Evolutionary conservation across 2,113 vertebrate species (phyloP).

Genomic region (Oceanodroma tethys): DNA sequence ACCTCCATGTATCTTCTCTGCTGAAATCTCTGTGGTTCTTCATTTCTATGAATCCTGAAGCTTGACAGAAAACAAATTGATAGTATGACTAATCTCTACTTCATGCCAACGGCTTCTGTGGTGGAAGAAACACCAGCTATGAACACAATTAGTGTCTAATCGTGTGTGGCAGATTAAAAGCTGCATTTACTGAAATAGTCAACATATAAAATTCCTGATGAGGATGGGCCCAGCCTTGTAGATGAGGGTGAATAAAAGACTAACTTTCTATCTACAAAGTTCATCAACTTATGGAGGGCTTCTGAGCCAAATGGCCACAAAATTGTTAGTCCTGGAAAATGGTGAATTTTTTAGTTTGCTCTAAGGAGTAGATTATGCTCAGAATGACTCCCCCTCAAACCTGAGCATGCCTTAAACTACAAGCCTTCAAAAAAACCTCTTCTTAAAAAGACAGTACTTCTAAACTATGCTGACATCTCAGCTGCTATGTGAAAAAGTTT

Average conservation of each 20-base stretch:
- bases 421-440: not conserved
- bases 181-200: not conserved
- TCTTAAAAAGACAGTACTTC: not conserved
- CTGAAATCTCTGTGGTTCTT: not conserved
- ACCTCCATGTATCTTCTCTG: not conserved
- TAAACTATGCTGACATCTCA: not conserved
- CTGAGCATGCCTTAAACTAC: not conserved
- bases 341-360: not conserved
- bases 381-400: not conserved
- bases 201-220: not conserved
- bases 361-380: not conserved
- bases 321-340: not conserved
- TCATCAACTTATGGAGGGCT: not conserved
- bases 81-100: not conserved
- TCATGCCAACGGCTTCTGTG: not conserved
- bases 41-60: not conserved
- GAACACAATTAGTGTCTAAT: not conserved
- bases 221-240: not conserved
- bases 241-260: not conserved
- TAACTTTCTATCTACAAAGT: not conserved
- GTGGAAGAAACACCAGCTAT: not conserved
- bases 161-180: not conserved
- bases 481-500: not conserved
- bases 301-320: not conserved
- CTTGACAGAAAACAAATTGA: conserved; percentile 14